phyloP scores from a whole-genome alignment of 2,888 invertebrate species.

The Troglohyphantes excavatus region DNA sequence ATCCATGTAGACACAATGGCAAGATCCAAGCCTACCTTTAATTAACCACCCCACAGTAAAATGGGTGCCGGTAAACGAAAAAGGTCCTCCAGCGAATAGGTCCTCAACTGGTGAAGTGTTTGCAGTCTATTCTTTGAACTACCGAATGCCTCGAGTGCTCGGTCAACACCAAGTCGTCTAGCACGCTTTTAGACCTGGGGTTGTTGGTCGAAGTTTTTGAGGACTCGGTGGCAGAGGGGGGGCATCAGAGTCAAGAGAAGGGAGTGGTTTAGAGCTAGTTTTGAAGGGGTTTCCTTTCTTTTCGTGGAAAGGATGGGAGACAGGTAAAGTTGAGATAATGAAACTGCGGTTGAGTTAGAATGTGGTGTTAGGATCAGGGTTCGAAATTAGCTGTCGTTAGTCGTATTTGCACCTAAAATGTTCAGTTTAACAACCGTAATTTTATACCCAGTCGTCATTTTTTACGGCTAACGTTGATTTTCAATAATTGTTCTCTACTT shows the following conservation, averaged over 20 bases:
- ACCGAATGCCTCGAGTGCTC: conserved; percentile 59
- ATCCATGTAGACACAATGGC: neutral
- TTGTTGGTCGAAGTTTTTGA: conserved; percentile 2
- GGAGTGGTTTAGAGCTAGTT: conserved; percentile 12
- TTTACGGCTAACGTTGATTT: too few species aligned
- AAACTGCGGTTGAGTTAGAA: neutral
- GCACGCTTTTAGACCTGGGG: conserved; percentile 12
- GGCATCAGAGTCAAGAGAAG: conserved; percentile 28
- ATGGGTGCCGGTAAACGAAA: conserved; percentile 33
- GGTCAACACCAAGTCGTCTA: conserved; percentile 43
- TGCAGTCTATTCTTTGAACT: conserved; percentile 63
- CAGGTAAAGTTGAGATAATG: neutral
- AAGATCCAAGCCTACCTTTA: conserved; percentile 20
- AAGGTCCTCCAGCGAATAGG: neutral
- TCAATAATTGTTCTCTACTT: too few species aligned
- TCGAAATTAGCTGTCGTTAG: too few species aligned
- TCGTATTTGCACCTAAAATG: too few species aligned
- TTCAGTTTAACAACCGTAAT: too few species aligned
- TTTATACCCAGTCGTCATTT: too few species aligned
- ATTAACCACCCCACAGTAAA: conserved; percentile 27
- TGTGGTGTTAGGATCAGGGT: too few species aligned
- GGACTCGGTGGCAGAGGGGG: conserved; percentile 20
- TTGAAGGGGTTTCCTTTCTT: neutral
- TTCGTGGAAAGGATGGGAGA: conserved; percentile 10
- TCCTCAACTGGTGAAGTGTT: conserved; percentile 25